Base-by-base conservation (phyloP, 2,888 invertebrate species). In the Parnassius glacialis region DNA sequence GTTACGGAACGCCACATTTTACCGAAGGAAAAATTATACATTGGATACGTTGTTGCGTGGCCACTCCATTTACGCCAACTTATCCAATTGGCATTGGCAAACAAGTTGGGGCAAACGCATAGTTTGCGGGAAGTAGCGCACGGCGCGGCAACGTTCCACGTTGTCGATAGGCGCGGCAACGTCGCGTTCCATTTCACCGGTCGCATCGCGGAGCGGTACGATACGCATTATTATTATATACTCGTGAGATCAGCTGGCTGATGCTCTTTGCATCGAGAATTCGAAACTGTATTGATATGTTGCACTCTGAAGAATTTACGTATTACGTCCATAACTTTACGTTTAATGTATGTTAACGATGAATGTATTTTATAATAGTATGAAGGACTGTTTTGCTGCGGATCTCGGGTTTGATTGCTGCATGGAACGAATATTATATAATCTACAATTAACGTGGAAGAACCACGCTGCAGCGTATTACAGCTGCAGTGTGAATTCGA, bases 61-160 rank as follows among this genome's bases (percentile, higher is more conserved):
- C 57, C 68, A 67, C 59, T 64, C 67, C 66, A 68, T 77, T 73
- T 74, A 71, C 70, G 72, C 71, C 68, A 74, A 73, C 75, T 75
- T 79, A 77, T 74, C 74, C 75, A 75, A 76, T 78, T 81, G 75
- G 79, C 81, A 81, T 80, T 79, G 76, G 76, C 79, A 81, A 84
- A 80, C 82, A 80, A 81, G 78, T 79, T 78, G 74, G 79, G 78
- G 76, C 82, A 20, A 9, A 77, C 11, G 34, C 7, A 34, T 34
- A 34, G 48, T 80, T 79, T 75, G 79, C 80, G 78, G 72, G 73
- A 70, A 71, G 62, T 62, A 52, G 69, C 68, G 76, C 68, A 72
- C 74, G 73, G 74, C 72, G 73, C 74, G 83, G 82, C 85, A 85
- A 83, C 84, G 74, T 58, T 57, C 71, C 71, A 63, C 64, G 65